A percentile compares a stretch with the other conserved stretches of the same genome.
These are phyloP conservation scores for Takifugu ocellatus DNA, from an alignment of 2,797 vertebrate genomes.

Conservation along the genomic window DNA sequence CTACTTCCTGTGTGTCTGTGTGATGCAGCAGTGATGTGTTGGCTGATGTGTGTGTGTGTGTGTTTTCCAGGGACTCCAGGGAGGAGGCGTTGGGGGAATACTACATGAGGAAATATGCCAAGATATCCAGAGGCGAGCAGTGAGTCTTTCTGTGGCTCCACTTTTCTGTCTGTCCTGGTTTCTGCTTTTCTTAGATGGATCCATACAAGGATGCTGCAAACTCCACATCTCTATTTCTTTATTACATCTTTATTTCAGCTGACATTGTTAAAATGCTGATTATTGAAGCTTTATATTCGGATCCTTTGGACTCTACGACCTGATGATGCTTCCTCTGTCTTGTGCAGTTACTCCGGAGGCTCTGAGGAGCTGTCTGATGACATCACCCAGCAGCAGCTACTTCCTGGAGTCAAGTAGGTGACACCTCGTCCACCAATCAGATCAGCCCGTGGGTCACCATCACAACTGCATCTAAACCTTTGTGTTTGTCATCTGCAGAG, in stretches of 20 bases:
- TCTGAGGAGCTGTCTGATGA: conserved; percentile 94
- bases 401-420: conserved; percentile 94
- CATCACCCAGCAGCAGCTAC: conserved; percentile 94
- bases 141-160: conserved; percentile 65
- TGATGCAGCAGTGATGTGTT: neutral
- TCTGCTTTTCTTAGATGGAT: neutral
- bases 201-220: too few relatives aligned
- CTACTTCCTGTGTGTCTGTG: neutral
- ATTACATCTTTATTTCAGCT: too few relatives aligned
- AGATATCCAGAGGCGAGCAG: conserved; percentile 88
- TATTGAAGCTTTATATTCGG: neutral
- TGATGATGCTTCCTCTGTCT: conserved; percentile 17
- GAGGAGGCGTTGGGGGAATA: conserved; percentile 94
- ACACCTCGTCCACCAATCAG: neutral
- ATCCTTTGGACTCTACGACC: too few relatives aligned
- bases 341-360: conserved; percentile 81
- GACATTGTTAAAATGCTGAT: too few relatives aligned
- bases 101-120: conserved; percentile 97
- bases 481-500: conserved; percentile 65
- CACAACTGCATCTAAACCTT: neutral
- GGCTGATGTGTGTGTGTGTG: conserved; percentile 3
- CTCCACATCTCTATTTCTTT: too few relatives aligned
- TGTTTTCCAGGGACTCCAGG: conserved; percentile 82
- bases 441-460: neutral
- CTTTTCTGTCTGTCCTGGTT: neutral